Base-by-base conservation (phyloP, 2,888 invertebrate species). In the Ophion slaviceki region DNA sequence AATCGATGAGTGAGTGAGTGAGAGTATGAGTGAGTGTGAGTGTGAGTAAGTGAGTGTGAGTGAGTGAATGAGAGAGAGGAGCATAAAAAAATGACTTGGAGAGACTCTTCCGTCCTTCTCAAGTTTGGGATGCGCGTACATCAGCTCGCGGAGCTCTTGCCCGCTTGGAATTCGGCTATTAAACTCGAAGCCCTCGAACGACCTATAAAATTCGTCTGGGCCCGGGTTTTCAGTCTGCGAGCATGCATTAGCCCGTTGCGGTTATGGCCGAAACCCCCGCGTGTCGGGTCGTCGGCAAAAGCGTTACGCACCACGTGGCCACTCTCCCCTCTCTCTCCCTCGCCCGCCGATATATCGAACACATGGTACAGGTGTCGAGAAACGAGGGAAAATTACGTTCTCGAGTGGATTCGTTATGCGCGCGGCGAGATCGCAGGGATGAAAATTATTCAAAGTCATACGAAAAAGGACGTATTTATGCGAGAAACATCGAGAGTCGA, bases 191-290 rank as follows among this genome's bases (percentile, higher is more conserved):
- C 91, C 90, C 80, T 86, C 82, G 92, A 92, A 93, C 92, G 90
- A 91, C 92, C 93, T 92, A 93, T 93, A 93, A 93, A 93, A 93
- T 93, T 93, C 93, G 93, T 93, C 93, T 92, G 93, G 92, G 84
- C 89, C 90, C 88, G 90, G 90, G 90, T 91, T 91, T 91, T 92
- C 74, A 75, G 79, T 78, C 92, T 92, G 92, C 90, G 90, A 91
- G 88, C 87, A 88, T 90, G 91, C 91, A 91, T 92, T 92, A 92
- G 91, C 83, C 90, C 89, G 87, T 90, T 91, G 92, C 91, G 93
- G 92, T 92, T 92, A 92, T 87, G 74, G 78, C 76, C 66, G 47
- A 79, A 72, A 62, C 57, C 79, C 77, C 76, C 57, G 32, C 64
- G 32, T 61, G 57, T 61, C 59, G 45, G 67, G 36, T 68, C 77